These are phyloP conservation scores for Dasyurus viverrinus DNA, from an alignment of 2,113 vertebrate genomes.

Conservation along the genomic window DNA sequence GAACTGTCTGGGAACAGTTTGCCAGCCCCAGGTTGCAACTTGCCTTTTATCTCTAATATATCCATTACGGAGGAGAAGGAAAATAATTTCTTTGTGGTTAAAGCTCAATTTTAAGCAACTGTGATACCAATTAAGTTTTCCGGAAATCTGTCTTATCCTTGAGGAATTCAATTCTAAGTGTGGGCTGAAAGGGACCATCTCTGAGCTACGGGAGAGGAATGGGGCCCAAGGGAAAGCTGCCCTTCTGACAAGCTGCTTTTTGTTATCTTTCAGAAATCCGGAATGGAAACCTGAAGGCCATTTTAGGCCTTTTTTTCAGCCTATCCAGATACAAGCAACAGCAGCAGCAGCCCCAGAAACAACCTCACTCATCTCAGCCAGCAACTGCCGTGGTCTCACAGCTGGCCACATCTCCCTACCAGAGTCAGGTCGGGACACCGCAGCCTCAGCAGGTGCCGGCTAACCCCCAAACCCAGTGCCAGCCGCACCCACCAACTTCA, in stretches of 20 bases:
- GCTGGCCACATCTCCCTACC: slow-evolving; percentile 76
- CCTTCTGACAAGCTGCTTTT: slow-evolving; percentile 46
- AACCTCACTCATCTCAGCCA: slow-evolving; percentile 77
- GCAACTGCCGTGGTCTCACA: slow-evolving; percentile 65
- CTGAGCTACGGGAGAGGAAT: fast-evolving
- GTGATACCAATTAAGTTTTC: slow-evolving; percentile 41
- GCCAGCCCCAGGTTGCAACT: slow-evolving; percentile 5
- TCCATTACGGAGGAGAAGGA: not conserved
- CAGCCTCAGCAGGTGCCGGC: slow-evolving; percentile 81
- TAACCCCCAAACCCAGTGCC: slow-evolving; percentile 81
- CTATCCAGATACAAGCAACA: slow-evolving; percentile 98
- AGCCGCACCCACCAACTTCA: slow-evolving; percentile 75
- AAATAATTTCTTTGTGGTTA: slow-evolving; percentile 56
- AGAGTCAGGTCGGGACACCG: slow-evolving; percentile 78
- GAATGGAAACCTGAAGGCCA: slow-evolving; percentile 99
- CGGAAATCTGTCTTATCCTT: slow-evolving; percentile 19
- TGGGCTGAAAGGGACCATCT: not conserved
- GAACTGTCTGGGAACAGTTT: not conserved
- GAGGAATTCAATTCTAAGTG: not conserved
- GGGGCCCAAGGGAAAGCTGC: not conserved
- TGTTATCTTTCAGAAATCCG: slow-evolving; percentile 93
- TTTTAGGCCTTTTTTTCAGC: slow-evolving; percentile 98
- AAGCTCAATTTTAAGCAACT: slow-evolving; percentile 61
- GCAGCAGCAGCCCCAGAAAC: slow-evolving; percentile 89
- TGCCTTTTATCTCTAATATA: not conserved